Percentiles rank a stretch among this genome's conserved stretches.
Conservation (phyloP, 2,888 invertebrate genomes). For the Acleris emargana region DNA sequence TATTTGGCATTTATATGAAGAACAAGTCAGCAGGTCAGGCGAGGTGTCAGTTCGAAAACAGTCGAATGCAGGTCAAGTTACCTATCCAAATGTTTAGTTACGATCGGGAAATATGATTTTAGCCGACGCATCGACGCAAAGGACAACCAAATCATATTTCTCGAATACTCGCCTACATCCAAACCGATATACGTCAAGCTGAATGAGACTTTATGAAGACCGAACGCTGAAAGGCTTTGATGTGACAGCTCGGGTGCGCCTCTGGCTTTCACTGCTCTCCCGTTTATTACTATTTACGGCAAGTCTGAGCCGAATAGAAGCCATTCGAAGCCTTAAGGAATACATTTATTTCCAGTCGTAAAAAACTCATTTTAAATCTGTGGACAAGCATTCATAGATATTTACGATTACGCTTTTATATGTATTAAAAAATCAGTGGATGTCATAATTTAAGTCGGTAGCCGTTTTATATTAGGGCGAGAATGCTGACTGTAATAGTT, state of each 20-base stretch:
- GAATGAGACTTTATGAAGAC: constrained; percentile 30
- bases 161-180: neutral
- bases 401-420: constrained; percentile 1
- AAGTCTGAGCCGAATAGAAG: constrained; percentile 15
- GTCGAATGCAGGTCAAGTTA: neutral
- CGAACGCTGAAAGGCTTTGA: constrained; percentile 21
- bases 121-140: no score
- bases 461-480: constrained; percentile 62
- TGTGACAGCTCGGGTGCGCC: constrained; percentile 13
- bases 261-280: constrained; percentile 15
- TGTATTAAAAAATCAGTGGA: neutral
- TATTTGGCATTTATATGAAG: neutral
- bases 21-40: neutral
- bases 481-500: constrained; percentile 67
- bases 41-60: neutral
- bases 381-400: constrained; percentile 9
- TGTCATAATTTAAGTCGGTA: constrained; percentile 43
- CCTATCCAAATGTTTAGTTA: constrained; percentile 10
- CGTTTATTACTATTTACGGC: constrained; percentile 27
- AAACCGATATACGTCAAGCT: neutral
- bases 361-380: constrained; percentile 12
- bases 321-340: constrained; percentile 3
- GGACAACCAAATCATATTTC: no score
- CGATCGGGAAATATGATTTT: neutral
- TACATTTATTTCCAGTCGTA: constrained; percentile 16